Conservation (phyloP, 2,888 invertebrate genomes). For the Heliconius erato region DNA sequence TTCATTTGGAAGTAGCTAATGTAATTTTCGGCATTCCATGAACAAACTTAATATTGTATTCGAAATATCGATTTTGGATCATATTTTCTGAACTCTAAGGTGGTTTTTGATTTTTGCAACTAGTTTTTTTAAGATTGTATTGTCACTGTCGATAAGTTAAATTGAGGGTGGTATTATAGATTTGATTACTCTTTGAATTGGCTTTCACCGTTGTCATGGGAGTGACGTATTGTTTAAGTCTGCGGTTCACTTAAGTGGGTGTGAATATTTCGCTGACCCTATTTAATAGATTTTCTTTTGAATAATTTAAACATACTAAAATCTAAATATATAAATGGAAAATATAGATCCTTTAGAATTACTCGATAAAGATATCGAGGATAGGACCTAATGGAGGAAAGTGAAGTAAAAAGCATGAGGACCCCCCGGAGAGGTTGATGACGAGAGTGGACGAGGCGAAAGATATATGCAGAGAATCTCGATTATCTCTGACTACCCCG, state of each 20-base stretch:
- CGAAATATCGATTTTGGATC: conserved; percentile 7
- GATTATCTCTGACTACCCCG: too few species aligned
- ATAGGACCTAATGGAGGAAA: too few species aligned
- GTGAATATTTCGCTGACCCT: background rate
- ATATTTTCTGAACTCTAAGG: conserved; percentile 9
- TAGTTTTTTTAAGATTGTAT: conserved; percentile 20
- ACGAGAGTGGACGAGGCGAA: too few species aligned
- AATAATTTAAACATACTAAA: background rate
- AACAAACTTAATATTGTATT: conserved; percentile 36
- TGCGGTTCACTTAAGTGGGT: background rate
- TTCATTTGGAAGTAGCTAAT: conserved; percentile 39
- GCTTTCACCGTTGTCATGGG: conserved; percentile 46
- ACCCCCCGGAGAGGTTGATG: too few species aligned
- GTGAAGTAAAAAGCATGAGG: too few species aligned
- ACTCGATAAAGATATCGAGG: too few species aligned
- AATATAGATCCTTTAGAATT: too few species aligned
- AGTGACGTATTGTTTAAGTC: conserved; percentile 39
- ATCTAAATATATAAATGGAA: background rate
- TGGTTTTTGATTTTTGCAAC: conserved; percentile 11
- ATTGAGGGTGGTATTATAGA: conserved; percentile 51
- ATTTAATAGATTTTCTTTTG: background rate
- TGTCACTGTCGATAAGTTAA: conserved; percentile 47
- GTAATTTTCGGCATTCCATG: conserved; percentile 47
- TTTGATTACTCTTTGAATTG: conserved; percentile 51
- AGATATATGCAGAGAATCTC: too few species aligned